Percentiles rank a stretch among this genome's conserved stretches.
These are phyloP conservation scores for Hoplostethus mediterraneus DNA, from an alignment of 2,797 vertebrate genomes.

Conservation along the genomic window DNA sequence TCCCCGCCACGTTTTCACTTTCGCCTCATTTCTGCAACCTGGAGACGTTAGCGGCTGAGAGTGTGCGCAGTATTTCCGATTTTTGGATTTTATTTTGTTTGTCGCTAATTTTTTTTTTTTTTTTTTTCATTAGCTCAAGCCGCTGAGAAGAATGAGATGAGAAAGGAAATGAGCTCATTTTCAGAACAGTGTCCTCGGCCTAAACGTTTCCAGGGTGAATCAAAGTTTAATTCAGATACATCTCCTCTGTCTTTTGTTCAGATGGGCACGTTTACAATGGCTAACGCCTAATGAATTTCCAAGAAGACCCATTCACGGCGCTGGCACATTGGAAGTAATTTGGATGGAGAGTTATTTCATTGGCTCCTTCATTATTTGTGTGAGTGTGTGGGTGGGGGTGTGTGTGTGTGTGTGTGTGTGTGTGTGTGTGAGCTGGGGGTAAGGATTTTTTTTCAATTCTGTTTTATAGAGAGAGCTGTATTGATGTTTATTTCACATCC, in stretches of 20 bases:
- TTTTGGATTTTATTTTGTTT: conserved; percentile 16
- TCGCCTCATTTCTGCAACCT: conserved; percentile 64
- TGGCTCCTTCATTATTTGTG: conserved; percentile 13
- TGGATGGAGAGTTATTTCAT: conserved; percentile 30
- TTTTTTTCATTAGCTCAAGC: conserved; percentile 42
- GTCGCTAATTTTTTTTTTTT: not conserved
- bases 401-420: conserved; percentile 14
- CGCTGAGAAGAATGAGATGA: conserved; percentile 26
- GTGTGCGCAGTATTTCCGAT: conserved; percentile 15
- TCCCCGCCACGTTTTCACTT: conserved; percentile 64
- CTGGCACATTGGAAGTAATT: conserved; percentile 38
- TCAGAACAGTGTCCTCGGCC: not conserved
- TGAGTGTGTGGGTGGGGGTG: conserved; percentile 25
- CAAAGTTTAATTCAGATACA: conserved; percentile 31
- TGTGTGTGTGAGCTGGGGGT: too few species aligned
- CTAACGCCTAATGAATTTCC: conserved; percentile 31
- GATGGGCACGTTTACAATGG: conserved; percentile 25
- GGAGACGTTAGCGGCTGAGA: conserved; percentile 42
- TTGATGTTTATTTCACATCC: conserved; percentile 63
- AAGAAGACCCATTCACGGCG: conserved; percentile 40
- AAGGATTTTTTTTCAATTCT: conserved; percentile 26
- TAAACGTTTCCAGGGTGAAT: conserved; percentile 25
- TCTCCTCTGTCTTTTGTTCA: conserved; percentile 13
- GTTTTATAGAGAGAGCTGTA: conserved; percentile 31
- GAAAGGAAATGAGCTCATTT: conserved; percentile 25